Evolutionary conservation across 2,797 vertebrate genomes (phyloP).

Genomic region (Enteromius unitaeniatus): DNA sequence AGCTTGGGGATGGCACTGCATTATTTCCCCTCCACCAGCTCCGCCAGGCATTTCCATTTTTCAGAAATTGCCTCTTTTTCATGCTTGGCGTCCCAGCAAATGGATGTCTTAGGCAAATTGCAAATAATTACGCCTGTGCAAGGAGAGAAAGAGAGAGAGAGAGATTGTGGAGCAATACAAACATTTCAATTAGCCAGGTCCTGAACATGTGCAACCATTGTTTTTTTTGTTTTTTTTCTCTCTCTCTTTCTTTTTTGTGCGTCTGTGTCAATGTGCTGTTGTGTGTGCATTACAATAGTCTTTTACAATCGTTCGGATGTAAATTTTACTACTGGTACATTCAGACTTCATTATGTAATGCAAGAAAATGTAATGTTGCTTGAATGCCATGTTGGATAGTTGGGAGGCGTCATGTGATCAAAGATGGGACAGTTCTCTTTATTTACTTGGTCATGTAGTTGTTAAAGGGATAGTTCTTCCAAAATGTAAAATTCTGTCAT

Average conservation of each 20-base stretch:
- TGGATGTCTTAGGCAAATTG: constrained; percentile 99
- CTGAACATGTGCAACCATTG: constrained; percentile 79
- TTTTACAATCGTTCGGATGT: constrained; percentile 30
- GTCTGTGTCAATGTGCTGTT: constrained; percentile 11
- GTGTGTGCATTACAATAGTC: constrained; percentile 25
- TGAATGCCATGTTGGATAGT: background rate
- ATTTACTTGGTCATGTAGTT: background rate
- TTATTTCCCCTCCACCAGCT: constrained; percentile 91
- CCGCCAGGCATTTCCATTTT: constrained; percentile 90
- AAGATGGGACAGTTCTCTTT: background rate
- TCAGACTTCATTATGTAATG: constrained; percentile 48
- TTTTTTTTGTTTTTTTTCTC: constrained; percentile 40
- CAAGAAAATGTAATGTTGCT: constrained; percentile 3
- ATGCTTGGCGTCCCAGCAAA: constrained; percentile 99
- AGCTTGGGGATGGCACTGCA: constrained; percentile 88
- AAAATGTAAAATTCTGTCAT: background rate
- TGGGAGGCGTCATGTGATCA: background rate
- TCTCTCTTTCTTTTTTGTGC: background rate
- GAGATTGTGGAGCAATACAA: constrained; percentile 89
- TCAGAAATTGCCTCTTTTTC: constrained; percentile 99
- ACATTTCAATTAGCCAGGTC: constrained; percentile 96
- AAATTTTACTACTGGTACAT: constrained; percentile 35
- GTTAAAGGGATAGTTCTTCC: background rate
- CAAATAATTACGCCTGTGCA: constrained; percentile 99
- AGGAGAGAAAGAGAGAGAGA: constrained; percentile 69